Evolutionary conservation across 37 sponge, comb jelly and placozoan species (phyloP), one percentile per base, ranked within the genome.

Genomic region (Halisarca cf. caerulea): DNA sequence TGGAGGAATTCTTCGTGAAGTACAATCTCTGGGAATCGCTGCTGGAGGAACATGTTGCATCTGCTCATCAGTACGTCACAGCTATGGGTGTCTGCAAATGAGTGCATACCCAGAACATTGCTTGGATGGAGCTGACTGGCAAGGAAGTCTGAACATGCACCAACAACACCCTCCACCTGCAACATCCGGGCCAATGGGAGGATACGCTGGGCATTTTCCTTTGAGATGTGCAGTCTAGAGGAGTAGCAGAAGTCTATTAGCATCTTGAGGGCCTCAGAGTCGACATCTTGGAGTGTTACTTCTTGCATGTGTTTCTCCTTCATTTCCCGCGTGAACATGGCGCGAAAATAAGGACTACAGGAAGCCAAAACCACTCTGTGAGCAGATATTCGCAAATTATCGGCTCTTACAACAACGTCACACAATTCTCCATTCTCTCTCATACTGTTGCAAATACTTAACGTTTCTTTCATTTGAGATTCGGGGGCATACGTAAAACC

Each of bases 21-120:
- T 2, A 61, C 93, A 36, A 92, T 83, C 79, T 92, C 93, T 9
- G 90, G 88, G 80, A 92, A 92, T 5, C 88, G 81, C 57, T 92
- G 87, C 79, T 92, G 90, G 57, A 92, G 64, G 28, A 89, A 89
- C 72, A 87, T 66, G 55, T 80, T 83, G 70, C 86, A 87, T 40
- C 85, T 86, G 55, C 79, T 84, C 78, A 64, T 71, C 14, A 92
- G 85, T 0, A 71, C 54, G 2, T 17, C 17, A 35, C 90, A 89
- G 47, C 45, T 78, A 72, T 92, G 93, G 0, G 79, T 0, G 21
- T 83, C 81, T 0, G 93, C 80, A 58, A 89, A 92, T 1, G 44
- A 81, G 24, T 84, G 84, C 41, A 92, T 87, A 14, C 93, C 88
- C 7, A 92, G 88, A 35, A 90, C 85, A 64, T 92, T 92, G 36